A percentile compares a stretch with the other conserved stretches of the same genome.
Evolutionary conservation across 2,888 invertebrate species (phyloP).

Genomic region (Hesperia comma): DNA sequence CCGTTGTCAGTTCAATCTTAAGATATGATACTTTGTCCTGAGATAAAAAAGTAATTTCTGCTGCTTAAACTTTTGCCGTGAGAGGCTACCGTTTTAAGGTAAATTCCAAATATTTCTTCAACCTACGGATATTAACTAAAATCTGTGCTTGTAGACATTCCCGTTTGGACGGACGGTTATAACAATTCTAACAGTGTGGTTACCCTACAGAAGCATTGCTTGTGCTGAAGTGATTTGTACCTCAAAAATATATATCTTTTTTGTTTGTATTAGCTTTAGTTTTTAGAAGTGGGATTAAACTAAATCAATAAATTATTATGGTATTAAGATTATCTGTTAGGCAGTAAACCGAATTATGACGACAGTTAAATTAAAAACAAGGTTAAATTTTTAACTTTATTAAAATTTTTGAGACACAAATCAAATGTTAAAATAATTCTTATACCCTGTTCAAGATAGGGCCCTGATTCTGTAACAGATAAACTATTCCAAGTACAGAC

Average conservation of each 20-base stretch:
- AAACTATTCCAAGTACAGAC: slow-evolving; percentile 15
- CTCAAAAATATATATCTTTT: slow-evolving; percentile 22
- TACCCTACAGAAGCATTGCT: slow-evolving; percentile 48
- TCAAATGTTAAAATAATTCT: slow-evolving; percentile 25
- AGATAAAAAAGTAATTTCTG: too few relatives aligned
- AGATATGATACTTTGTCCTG: too few relatives aligned
- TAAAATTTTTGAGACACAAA: slow-evolving; percentile 27
- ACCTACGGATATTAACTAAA: slow-evolving; percentile 47
- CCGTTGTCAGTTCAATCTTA: too few relatives aligned
- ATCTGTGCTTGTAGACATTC: slow-evolving; percentile 62
- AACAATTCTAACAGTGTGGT: slow-evolving; percentile 59
- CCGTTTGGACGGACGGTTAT: slow-evolving; percentile 75
- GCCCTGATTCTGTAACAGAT: slow-evolving; percentile 15
- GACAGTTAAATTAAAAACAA: too few relatives aligned
- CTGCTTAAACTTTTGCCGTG: background rate
- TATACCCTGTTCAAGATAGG: slow-evolving; percentile 35
- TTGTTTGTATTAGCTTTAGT: too few relatives aligned
- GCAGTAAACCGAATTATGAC: too few relatives aligned
- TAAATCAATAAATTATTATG: too few relatives aligned
- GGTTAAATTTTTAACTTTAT: background rate
- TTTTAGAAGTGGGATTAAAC: too few relatives aligned
- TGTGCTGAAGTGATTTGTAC: slow-evolving; percentile 36
- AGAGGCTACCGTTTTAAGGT: background rate
- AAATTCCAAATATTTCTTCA: slow-evolving; percentile 22
- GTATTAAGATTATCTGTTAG: too few relatives aligned